A percentile compares a stretch with the other conserved stretches of the same genome.
These are phyloP conservation scores for Lithodes maja DNA, from an alignment of 2,888 invertebrate species.

Conservation along the genomic window DNA sequence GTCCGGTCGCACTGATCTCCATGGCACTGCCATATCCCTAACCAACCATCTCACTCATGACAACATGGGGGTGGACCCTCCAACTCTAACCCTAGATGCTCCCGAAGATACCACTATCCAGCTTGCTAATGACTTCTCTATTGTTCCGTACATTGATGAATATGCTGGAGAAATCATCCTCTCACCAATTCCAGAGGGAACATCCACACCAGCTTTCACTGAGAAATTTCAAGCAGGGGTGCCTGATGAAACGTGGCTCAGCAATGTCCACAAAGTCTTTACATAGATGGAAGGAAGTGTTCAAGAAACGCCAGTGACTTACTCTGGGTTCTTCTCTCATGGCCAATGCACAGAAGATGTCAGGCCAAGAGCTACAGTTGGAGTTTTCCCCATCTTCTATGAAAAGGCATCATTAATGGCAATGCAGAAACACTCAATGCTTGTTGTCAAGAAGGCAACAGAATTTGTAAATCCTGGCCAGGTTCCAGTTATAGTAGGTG, in stretches of 20 bases:
- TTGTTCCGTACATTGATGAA: slow-evolving; percentile 30
- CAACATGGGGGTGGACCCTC: slow-evolving; percentile 8
- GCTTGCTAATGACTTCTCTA: background rate
- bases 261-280: background rate
- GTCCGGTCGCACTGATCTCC: background rate
- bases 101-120: background rate
- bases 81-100: background rate
- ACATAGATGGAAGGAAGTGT: background rate
- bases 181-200: background rate
- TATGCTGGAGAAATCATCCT: slow-evolving; percentile 26
- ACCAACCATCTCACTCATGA: slow-evolving; percentile 4
- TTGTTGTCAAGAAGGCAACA: too few relatives aligned
- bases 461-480: slow-evolving; percentile 6
- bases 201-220: background rate
- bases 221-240: background rate
- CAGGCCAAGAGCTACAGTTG: background rate
- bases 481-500: slow-evolving; percentile 6
- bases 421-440: too few relatives aligned
- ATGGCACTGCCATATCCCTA: background rate
- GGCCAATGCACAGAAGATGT: slow-evolving; percentile 1
- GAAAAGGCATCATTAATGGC: background rate
- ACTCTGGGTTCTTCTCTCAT: slow-evolving; percentile 27
- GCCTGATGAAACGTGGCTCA: background rate
- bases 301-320: slow-evolving; percentile 21
- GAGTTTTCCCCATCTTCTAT: slow-evolving; percentile 29